Conservation (phyloP, 2,113 vertebrate genomes). For the Caretta caretta region DNA sequence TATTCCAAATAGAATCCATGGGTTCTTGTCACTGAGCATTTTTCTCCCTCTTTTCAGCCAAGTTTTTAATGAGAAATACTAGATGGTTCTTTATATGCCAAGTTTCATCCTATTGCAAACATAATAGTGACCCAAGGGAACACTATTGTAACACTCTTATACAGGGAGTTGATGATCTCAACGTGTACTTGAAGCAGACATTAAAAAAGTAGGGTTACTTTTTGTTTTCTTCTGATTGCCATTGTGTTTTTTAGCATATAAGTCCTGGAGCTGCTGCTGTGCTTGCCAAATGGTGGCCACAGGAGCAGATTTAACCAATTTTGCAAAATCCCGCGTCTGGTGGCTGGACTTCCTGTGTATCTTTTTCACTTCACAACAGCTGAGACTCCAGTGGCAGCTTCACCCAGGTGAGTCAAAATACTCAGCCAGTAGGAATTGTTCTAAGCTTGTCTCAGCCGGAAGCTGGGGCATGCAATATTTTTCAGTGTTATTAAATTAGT, state of each 20-base stretch:
- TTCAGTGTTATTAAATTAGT: conserved; percentile 56
- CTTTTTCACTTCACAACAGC: conserved; percentile 51
- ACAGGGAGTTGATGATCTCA: neutral
- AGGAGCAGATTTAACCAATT: neutral
- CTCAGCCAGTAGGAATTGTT: conserved; percentile 35
- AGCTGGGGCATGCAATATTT: conserved; percentile 49
- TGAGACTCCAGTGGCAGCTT: conserved; percentile 41
- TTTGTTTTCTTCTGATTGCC: neutral
- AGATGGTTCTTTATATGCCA: neutral
- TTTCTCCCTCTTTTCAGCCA: neutral
- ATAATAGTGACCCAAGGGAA: neutral
- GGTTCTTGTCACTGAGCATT: neutral
- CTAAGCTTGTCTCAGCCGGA: conserved; percentile 61
- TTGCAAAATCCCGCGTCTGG: conserved; percentile 64
- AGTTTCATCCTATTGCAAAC: neutral
- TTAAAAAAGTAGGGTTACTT: neutral
- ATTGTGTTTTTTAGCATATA: neutral
- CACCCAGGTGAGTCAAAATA: conserved; percentile 58
- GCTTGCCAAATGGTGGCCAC: conserved; percentile 44
- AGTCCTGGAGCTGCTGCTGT: neutral
- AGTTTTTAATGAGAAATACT: neutral
- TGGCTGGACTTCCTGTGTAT: conserved; percentile 38
- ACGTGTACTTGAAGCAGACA: neutral
- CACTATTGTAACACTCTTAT: neutral
- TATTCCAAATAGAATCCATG: neutral